phyloP scores from a whole-genome alignment of 2,888 invertebrate genomes.

The Acrobasis repandana region DNA sequence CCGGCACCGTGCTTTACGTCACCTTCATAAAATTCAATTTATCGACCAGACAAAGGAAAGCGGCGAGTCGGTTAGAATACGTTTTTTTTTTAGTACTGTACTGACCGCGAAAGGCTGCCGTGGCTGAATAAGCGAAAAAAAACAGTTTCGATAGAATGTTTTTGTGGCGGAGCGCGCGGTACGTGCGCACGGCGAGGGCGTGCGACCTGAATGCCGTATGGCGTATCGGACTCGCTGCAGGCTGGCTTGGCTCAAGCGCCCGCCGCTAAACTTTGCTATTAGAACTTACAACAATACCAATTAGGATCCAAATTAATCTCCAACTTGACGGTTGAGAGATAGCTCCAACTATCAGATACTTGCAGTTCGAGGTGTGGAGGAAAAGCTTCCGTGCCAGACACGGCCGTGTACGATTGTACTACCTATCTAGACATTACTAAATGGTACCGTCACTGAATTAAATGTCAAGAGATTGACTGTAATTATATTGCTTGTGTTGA shows the following conservation, averaged over 20 bases:
- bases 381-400: conserved; percentile 24
- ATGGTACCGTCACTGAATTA: not conserved
- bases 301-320: conserved; percentile 20
- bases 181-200: conserved; percentile 61
- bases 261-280: conserved; percentile 14
- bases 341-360: not conserved
- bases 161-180: conserved; percentile 41
- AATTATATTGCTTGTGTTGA: not conserved
- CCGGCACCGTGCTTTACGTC: conserved; percentile 61
- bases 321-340: not conserved
- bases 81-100: conserved; percentile 39
- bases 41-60: conserved; percentile 42
- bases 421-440: conserved; percentile 10
- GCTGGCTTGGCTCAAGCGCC: conserved; percentile 20
- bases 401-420: conserved; percentile 20
- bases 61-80: conserved; percentile 31
- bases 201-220: conserved; percentile 75
- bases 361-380: conserved; percentile 3
- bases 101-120: conserved; percentile 39
- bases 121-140: conserved; percentile 52
- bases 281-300: conserved; percentile 22
- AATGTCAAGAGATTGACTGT: not conserved
- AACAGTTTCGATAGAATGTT: conserved; percentile 47
- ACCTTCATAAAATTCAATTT: conserved; percentile 50
- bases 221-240: conserved; percentile 50